Conservation (phyloP, 1,140 invertebrate genomes). For the Bactericera cockerelli region DNA sequence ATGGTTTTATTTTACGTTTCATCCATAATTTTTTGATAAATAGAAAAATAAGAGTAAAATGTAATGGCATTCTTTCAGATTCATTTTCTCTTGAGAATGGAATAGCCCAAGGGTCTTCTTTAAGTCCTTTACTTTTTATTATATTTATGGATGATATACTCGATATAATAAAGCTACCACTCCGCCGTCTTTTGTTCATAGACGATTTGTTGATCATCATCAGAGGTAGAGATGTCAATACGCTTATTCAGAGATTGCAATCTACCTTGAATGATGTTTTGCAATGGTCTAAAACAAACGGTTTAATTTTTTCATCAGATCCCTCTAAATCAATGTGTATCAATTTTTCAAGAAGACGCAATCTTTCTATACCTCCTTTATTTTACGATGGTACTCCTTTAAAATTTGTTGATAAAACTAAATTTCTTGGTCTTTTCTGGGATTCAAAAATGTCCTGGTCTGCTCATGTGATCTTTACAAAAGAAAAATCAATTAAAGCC, state of each 20-base stretch:
- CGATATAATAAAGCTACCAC: background rate
- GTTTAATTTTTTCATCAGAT: slow-evolving; percentile 6
- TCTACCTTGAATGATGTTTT: background rate
- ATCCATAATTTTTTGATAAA: slow-evolving; percentile 1
- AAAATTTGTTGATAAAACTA: background rate
- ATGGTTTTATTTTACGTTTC: background rate
- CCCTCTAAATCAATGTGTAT: slow-evolving; percentile 7
- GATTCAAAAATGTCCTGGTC: slow-evolving; percentile 7
- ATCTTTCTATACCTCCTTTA: background rate
- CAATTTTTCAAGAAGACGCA: background rate
- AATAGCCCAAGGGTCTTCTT: slow-evolving; percentile 11
- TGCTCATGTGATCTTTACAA: background rate
- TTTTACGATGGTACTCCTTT: background rate
- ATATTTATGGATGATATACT: slow-evolving; percentile 8
- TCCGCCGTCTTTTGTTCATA: background rate
- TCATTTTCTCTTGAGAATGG: slow-evolving; percentile 6
- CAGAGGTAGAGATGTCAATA: background rate
- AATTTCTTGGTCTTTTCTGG: slow-evolving; percentile 1
- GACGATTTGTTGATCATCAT: slow-evolving; percentile 11
- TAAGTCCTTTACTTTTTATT: slow-evolving; percentile 10
- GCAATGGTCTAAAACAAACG: background rate
- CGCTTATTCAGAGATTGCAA: background rate
- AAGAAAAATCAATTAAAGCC: background rate
- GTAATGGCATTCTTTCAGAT: background rate
- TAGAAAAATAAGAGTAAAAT: slow-evolving; percentile 10